Evolutionary conservation across 2,113 vertebrate genomes (phyloP).

Genomic region (Upupa epops): DNA sequence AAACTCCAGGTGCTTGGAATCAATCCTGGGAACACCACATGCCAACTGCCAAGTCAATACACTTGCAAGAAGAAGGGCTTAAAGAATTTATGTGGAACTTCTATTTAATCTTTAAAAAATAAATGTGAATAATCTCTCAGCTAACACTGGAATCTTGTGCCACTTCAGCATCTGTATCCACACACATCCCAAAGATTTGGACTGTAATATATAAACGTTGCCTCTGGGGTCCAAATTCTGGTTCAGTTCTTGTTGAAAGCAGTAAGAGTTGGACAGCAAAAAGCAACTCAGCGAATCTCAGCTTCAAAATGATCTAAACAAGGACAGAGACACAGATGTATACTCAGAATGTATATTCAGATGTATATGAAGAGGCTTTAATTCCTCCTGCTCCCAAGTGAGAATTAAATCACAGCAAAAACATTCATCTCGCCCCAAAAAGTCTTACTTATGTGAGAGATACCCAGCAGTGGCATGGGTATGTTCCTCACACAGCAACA

Average conservation of each 20-base stretch:
- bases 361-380: no score
- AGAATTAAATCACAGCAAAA: background rate
- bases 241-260: background rate
- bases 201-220: background rate
- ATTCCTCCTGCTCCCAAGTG: background rate
- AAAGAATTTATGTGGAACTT: background rate
- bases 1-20: background rate
- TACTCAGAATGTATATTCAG: no score
- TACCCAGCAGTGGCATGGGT: background rate
- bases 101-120: background rate
- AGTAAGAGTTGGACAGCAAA: background rate
- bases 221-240: background rate
- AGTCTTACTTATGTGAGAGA: background rate
- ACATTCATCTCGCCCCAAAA: background rate
- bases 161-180: background rate
- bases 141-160: background rate
- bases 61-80: background rate
- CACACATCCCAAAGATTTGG: background rate
- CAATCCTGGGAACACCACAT: background rate
- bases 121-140: background rate
- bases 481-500: background rate
- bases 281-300: background rate
- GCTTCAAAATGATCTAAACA: no score
- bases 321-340: background rate
- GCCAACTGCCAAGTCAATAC: background rate